Conservation (phyloP, 1,140 invertebrate genomes). For the Drosophila bipectinata region DNA sequence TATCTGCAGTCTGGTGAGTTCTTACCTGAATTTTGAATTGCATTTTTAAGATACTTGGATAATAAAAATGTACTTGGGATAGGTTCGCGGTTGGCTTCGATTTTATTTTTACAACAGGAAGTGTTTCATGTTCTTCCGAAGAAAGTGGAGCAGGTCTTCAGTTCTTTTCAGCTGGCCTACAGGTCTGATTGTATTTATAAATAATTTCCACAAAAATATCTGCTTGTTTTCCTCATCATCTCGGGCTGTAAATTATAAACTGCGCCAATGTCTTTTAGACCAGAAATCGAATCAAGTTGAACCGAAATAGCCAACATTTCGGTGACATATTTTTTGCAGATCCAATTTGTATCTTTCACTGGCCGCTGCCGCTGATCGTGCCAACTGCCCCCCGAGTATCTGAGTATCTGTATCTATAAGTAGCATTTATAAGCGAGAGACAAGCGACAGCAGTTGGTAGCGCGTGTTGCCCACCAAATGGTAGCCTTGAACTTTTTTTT, state of each 20-base stretch:
- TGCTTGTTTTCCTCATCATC: conserved; percentile 17
- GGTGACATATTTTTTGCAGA: conserved; percentile 67
- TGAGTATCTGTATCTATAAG: conserved; percentile 55
- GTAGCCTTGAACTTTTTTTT: conserved; percentile 79
- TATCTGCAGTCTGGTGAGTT: not conserved
- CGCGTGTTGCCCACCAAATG: conserved; percentile 62
- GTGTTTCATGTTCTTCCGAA: conserved; percentile 11
- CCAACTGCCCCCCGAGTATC: conserved; percentile 9
- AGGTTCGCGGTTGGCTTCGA: conserved; percentile 35
- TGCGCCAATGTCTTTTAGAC: conserved; percentile 43
- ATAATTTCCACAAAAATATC: not conserved
- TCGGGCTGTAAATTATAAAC: conserved; percentile 60
- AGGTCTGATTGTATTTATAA: conserved; percentile 1
- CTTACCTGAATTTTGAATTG: conserved; percentile 37
- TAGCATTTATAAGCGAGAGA: conserved; percentile 53
- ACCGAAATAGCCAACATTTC: conserved; percentile 33
- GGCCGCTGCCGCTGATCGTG: conserved; percentile 17
- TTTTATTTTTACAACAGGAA: conserved; percentile 40
- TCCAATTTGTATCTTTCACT: conserved; percentile 35
- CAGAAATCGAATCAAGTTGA: conserved; percentile 53
- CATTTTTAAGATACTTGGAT: conserved; percentile 38
- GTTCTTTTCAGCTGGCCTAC: no score
- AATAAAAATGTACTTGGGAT: conserved; percentile 58
- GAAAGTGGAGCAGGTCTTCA: conserved; percentile 14
- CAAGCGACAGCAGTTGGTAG: conserved; percentile 54